These are phyloP conservation scores for Euphydryas editha DNA, from an alignment of 2,888 invertebrate genomes.

Conservation along the genomic window DNA sequence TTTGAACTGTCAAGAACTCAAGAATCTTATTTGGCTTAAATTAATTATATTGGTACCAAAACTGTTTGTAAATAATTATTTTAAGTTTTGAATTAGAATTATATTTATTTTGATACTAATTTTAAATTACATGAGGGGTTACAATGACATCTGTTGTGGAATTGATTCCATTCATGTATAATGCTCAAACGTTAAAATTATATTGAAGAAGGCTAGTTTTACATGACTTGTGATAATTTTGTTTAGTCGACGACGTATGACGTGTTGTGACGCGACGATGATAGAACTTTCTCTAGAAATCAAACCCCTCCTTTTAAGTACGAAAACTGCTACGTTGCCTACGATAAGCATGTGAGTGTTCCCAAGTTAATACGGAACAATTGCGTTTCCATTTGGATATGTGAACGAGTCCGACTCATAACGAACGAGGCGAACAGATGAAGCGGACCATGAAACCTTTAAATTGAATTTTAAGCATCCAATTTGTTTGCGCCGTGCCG, in stretches of 20 bases:
- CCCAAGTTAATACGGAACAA: conserved; percentile 68
- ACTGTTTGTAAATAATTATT: no score
- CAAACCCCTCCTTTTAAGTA: no score
- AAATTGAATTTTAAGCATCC: conserved; percentile 84
- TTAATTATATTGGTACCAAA: no score
- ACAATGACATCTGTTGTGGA: no score
- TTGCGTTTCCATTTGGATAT: conserved; percentile 72
- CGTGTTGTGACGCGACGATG: conserved; percentile 23
- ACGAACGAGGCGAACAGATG: conserved; percentile 76
- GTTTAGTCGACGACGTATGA: neutral
- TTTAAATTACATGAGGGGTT: no score
- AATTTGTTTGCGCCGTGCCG: conserved; percentile 78
- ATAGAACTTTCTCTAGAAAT: no score
- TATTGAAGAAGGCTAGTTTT: neutral
- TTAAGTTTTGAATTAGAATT: no score
- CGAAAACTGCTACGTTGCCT: conserved; percentile 26
- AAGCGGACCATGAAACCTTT: conserved; percentile 82
- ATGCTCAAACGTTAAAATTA: neutral
- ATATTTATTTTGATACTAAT: no score
- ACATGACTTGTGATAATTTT: neutral
- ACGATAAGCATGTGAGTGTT: conserved; percentile 63
- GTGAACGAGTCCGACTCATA: conserved; percentile 72
- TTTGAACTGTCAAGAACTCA: no score
- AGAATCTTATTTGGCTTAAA: no score
- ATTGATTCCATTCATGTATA: no score